Base-by-base conservation (phyloP, 1,140 invertebrate species). In the Tetragonula clypearis region DNA sequence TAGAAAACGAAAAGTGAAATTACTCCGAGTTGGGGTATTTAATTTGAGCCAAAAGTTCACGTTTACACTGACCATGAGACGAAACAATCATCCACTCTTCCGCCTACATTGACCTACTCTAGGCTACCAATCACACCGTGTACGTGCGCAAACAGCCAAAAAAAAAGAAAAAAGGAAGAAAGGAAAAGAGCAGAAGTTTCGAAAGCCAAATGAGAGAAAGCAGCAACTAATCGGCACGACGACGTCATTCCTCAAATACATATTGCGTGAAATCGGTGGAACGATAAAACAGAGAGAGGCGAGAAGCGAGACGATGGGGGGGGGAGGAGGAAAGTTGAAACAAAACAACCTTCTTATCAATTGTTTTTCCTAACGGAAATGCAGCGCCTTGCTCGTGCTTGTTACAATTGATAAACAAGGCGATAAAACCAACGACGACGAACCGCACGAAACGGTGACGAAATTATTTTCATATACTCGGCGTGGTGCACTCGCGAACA, bases 351-450 rank as follows among this genome's bases (percentile, higher is more conserved):
- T 76, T 74, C 78, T 88, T 88, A 88, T 88, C 87, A 26, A 75
- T 62, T 88, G 77, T 88, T 88, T 88, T 88, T 73, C 49, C 68
- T 58, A 53, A 3, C 49, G n/a, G 73, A 88, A 88, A 88, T 65
- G 83, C 75, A 58, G 58, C 75, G 62, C 49, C 56, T 82, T 19
- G 35, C 65, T 56, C 53, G 72, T 66, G 30, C 71, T 60, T 71
- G 21, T 58, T 71, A 30, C 53, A 23, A 11, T 15, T 65, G 86
- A 88, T 88, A 88, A 72, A n/a, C 69, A 49, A 88, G 23, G 23
- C 9, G 11, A 55, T 41, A 41, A 41, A 41, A 41, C 41, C 41
- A 6, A 41, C 41, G 41, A 41, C 41, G 2, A 41, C 41, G 41
- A 41, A 41, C 41, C 41, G 74, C 86, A 82, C 30, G 30, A 30